Evolutionary conservation across 2,888 invertebrate genomes (phyloP).

Genomic region (Biston betularia): DNA sequence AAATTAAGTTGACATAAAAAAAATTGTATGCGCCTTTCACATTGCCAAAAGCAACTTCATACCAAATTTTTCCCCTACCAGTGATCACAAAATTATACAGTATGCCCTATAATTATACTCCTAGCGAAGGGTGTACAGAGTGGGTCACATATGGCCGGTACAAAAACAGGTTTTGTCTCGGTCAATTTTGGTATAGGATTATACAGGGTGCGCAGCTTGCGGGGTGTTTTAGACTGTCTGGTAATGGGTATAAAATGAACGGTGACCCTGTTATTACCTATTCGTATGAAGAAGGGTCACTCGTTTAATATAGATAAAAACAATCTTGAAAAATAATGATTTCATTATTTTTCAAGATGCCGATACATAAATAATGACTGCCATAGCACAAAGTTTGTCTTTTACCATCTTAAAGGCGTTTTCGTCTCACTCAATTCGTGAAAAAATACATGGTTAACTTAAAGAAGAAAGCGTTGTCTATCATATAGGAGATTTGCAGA

Average conservation of each 20-base stretch:
- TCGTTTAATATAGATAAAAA: not conserved
- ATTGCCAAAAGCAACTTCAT: not conserved
- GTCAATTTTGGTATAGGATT: conserved; percentile 39
- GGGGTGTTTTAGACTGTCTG: conserved; percentile 20
- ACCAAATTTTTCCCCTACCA: conserved; percentile 5
- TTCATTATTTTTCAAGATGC: too few relatives aligned
- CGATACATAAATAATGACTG: too few relatives aligned
- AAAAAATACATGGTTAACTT: too few relatives aligned
- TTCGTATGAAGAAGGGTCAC: not conserved
- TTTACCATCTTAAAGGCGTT: too few relatives aligned
- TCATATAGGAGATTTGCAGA: too few relatives aligned
- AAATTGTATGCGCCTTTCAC: not conserved
- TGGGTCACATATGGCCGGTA: conserved; percentile 41
- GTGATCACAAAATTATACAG: conserved; percentile 41
- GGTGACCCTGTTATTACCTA: conserved; percentile 19
- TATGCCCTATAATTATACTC: conserved; percentile 38
- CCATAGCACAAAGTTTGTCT: too few relatives aligned
- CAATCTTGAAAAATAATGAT: not conserved
- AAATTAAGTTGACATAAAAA: too few relatives aligned
- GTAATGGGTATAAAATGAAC: conserved; percentile 24
- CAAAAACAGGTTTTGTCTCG: conserved; percentile 39
- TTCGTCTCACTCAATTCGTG: too few relatives aligned
- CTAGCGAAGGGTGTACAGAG: conserved; percentile 32
- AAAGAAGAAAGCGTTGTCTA: too few relatives aligned
- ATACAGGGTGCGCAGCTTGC: conserved; percentile 24